A percentile compares a stretch with the other conserved stretches of the same genome.
Evolutionary conservation across 2,113 vertebrate species (phyloP).

Genomic region (Anhinga anhinga): DNA sequence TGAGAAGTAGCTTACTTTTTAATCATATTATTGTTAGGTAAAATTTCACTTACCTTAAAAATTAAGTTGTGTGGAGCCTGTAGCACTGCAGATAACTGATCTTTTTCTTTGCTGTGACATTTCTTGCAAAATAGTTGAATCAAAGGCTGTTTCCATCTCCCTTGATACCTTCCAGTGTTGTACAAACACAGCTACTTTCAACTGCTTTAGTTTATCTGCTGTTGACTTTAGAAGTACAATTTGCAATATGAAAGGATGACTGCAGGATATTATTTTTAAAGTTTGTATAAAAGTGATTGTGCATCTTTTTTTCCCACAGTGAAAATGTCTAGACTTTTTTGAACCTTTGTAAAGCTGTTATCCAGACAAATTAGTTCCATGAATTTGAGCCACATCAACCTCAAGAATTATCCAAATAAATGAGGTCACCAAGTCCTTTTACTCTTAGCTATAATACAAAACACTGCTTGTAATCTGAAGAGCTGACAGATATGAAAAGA

Average conservation of each 20-base stretch:
- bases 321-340: conserved; percentile 72
- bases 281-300: conserved; percentile 15
- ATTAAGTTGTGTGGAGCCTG: background rate
- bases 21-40: background rate
- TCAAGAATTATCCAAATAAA: conserved; percentile 66
- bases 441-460: conserved; percentile 25
- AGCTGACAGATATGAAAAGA: background rate
- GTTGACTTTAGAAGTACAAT: conserved; percentile 27
- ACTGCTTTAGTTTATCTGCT: conserved; percentile 4
- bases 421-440: conserved; percentile 44
- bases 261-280: conserved; percentile 37
- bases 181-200: conserved; percentile 30
- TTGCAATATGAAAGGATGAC: conserved; percentile 2
- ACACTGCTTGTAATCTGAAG: background rate
- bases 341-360: conserved; percentile 65
- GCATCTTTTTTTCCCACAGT: conserved; percentile 60
- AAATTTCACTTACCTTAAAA: background rate
- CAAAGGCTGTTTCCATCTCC: background rate
- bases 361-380: conserved; percentile 76
- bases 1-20: background rate
- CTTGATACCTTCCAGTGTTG: background rate
- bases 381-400: conserved; percentile 60
- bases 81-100: background rate
- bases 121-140: background rate
- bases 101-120: background rate